A percentile compares a stretch with the other conserved stretches of the same genome.
These are phyloP conservation scores for Jaculus jaculus DNA, from an alignment of 2,113 vertebrate species.

Conservation along the genomic window DNA sequence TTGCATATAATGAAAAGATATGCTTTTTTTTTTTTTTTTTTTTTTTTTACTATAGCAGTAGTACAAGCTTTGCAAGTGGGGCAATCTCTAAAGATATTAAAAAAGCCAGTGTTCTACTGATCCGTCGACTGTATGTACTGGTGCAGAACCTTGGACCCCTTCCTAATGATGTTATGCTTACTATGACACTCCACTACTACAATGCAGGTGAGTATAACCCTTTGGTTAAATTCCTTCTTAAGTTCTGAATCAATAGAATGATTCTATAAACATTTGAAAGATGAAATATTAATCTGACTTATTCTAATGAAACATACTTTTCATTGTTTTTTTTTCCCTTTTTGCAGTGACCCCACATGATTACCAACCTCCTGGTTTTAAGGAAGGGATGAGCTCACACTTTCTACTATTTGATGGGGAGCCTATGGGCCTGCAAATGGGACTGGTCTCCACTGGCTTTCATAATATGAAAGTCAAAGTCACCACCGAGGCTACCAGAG, in stretches of 20 bases:
- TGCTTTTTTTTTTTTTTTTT: constrained; percentile 70
- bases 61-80: constrained; percentile 64
- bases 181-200: constrained; percentile 88
- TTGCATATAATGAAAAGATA: constrained; percentile 65
- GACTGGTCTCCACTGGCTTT: constrained; percentile 83
- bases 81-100: constrained; percentile 81
- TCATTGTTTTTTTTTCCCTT: constrained; percentile 44
- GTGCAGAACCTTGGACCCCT: constrained; percentile 86
- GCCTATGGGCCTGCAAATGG: constrained; percentile 82
- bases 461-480: constrained; percentile 85
- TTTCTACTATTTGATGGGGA: constrained; percentile 82
- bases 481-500: constrained; percentile 81
- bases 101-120: constrained; percentile 87
- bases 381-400: constrained; percentile 74
- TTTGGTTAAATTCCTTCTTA: constrained; percentile 17
- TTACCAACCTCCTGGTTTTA: constrained; percentile 88
- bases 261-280: constrained; percentile 21
- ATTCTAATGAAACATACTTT: constrained; percentile 15
- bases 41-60: constrained; percentile 74
- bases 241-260: not conserved
- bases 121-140: constrained; percentile 84
- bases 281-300: constrained; percentile 11
- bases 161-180: constrained; percentile 84
- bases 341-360: constrained; percentile 85
- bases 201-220: constrained; percentile 81